phyloP scores from a whole-genome alignment of 2,113 vertebrate genomes.

The Salvelinus namaycush region DNA sequence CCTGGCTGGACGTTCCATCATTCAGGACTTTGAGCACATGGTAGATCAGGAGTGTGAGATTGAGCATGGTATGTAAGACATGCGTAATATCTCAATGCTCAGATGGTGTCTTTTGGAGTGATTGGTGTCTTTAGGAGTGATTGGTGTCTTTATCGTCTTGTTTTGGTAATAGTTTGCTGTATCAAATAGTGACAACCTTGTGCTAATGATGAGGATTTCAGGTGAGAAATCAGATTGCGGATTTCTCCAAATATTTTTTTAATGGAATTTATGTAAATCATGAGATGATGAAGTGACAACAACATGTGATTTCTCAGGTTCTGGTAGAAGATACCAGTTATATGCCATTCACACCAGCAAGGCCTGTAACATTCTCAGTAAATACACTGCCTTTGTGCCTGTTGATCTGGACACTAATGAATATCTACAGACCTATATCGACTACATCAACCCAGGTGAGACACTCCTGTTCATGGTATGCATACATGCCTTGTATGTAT shows the following conservation, averaged over 20 bases:
- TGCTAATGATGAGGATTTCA: too few relatives aligned
- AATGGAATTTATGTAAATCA: not conserved
- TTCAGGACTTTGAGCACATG: constrained; percentile 91
- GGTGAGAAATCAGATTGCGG: not conserved
- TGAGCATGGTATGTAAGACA: constrained; percentile 81
- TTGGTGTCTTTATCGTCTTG: not conserved
- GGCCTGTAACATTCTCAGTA: constrained; percentile 91
- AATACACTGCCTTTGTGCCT: constrained; percentile 85
- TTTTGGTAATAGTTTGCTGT: not conserved
- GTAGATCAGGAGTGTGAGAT: constrained; percentile 86
- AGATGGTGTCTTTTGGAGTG: too few relatives aligned
- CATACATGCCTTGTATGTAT: not conserved
- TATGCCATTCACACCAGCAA: constrained; percentile 90
- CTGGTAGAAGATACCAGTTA: constrained; percentile 82
- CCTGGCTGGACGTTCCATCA: constrained; percentile 88
- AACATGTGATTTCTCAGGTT: constrained; percentile 71
- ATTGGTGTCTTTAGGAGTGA: not conserved
- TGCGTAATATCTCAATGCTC: not conserved
- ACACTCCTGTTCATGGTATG: constrained; percentile 2
- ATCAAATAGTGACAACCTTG: too few relatives aligned
- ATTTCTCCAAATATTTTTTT: too few relatives aligned
- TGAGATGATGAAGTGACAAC: not conserved
- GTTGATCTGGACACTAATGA: constrained; percentile 85
- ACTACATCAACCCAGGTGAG: constrained; percentile 81
- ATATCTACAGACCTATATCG: constrained; percentile 81